phyloP scores from a whole-genome alignment of 2,113 vertebrate genomes.

The Amazona guildingii region DNA sequence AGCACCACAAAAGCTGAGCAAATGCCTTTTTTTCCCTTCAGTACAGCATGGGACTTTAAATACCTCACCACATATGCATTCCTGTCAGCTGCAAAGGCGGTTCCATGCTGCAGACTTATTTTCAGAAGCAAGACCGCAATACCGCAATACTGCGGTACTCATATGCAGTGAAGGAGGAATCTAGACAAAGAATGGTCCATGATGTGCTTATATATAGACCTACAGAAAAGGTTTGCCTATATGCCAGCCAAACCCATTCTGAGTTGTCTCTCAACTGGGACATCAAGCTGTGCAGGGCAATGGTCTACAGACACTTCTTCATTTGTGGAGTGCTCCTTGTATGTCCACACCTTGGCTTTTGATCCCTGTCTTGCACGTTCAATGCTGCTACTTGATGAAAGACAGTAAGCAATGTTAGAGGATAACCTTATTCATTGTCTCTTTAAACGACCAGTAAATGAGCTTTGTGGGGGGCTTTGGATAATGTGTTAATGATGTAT shows the following conservation, averaged over 20 bases:
- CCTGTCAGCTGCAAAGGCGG: background rate
- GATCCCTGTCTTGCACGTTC: background rate
- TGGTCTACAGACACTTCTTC: background rate
- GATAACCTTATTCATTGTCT: background rate
- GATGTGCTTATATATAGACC: background rate
- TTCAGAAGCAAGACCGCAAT: background rate
- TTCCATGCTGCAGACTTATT: background rate
- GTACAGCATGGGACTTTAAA: background rate
- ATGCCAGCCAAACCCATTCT: fast-evolving
- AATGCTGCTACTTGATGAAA: background rate
- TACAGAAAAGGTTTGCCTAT: background rate
- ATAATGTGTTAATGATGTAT: background rate
- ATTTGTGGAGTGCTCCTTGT: background rate
- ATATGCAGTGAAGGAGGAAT: background rate
- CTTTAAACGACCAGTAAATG: background rate
- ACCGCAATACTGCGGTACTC: background rate
- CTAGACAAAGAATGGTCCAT: background rate
- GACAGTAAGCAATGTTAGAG: background rate
- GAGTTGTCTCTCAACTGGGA: background rate
- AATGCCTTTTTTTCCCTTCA: background rate
- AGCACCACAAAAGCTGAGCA: background rate
- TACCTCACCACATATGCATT: background rate
- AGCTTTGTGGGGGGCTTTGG: background rate
- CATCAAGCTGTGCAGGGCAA: background rate
- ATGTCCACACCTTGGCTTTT: background rate